These are phyloP conservation scores for Mirza zaza DNA, from an alignment of 2,113 vertebrate genomes.

Conservation along the genomic window DNA sequence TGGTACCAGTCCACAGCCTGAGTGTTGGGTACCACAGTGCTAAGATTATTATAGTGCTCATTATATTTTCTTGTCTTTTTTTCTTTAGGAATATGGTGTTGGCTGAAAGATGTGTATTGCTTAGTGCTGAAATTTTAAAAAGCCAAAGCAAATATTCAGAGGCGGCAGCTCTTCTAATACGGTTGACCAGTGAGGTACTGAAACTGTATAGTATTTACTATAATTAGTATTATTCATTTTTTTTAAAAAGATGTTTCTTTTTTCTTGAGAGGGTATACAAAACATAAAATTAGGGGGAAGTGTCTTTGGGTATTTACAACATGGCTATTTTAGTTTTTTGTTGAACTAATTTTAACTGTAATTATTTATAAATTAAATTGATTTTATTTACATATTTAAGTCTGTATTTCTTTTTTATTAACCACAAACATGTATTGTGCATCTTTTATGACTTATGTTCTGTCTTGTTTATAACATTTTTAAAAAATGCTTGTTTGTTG, in stretches of 20 bases:
- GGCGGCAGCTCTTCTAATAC: slow-evolving; percentile 96
- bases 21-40: background rate
- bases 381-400: slow-evolving; percentile 25
- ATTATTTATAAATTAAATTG: slow-evolving; percentile 5
- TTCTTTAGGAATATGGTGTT: slow-evolving; percentile 93
- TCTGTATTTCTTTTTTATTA: background rate
- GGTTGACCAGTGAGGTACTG: slow-evolving; percentile 97
- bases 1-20: no score
- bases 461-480: background rate
- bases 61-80: slow-evolving; percentile 55
- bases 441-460: background rate
- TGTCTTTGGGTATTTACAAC: background rate
- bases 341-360: slow-evolving; percentile 30
- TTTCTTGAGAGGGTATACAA: background rate
- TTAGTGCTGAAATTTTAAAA: slow-evolving; percentile 97
- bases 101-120: slow-evolving; percentile 95
- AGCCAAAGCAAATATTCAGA: slow-evolving; percentile 98
- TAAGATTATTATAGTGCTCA: slow-evolving; percentile 31
- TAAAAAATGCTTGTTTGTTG: background rate
- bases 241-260: background rate
- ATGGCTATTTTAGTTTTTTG: slow-evolving; percentile 2
- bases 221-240: slow-evolving; percentile 13
- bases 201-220: slow-evolving; percentile 28
- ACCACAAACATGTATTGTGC: background rate
- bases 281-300: background rate